Conservation (phyloP, 2,797 vertebrate genomes). For the Tokudaia tokunoshimensis region DNA sequence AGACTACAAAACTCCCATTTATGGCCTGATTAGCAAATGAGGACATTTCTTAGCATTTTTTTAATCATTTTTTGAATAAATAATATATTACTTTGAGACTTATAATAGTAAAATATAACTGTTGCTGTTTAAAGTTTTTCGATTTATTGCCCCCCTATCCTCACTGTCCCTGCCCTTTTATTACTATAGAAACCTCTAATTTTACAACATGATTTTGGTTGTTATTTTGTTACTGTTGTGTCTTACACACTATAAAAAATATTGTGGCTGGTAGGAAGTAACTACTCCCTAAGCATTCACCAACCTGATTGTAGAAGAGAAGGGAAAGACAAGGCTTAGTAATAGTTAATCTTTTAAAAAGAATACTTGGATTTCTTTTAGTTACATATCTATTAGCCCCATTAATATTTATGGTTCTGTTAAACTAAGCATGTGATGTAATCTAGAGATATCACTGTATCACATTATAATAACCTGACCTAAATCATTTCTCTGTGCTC, state of each 20-base stretch:
- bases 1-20: not conserved
- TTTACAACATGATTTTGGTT: constrained; percentile 39
- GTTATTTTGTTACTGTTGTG: not conserved
- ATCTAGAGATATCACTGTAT: not conserved
- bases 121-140: constrained; percentile 40
- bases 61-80: constrained; percentile 47
- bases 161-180: not conserved
- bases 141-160: not conserved
- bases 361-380: constrained; percentile 30
- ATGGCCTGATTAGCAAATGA: not conserved
- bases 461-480: not conserved
- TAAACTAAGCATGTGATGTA: not conserved
- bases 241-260: not conserved
- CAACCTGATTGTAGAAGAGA: not conserved
- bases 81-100: constrained; percentile 2
- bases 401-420: not conserved
- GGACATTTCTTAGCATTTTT: not conserved
- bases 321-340: not conserved
- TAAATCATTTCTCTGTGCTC: constrained; percentile 41
- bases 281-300: constrained; percentile 35
- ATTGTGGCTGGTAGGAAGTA: not conserved
- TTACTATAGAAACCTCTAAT: constrained; percentile 35
- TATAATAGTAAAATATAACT: constrained; percentile 38
- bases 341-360: not conserved
- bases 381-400: constrained; percentile 15